Conservation (phyloP, 2,797 vertebrate species). For the Silurus aristotelis region DNA sequence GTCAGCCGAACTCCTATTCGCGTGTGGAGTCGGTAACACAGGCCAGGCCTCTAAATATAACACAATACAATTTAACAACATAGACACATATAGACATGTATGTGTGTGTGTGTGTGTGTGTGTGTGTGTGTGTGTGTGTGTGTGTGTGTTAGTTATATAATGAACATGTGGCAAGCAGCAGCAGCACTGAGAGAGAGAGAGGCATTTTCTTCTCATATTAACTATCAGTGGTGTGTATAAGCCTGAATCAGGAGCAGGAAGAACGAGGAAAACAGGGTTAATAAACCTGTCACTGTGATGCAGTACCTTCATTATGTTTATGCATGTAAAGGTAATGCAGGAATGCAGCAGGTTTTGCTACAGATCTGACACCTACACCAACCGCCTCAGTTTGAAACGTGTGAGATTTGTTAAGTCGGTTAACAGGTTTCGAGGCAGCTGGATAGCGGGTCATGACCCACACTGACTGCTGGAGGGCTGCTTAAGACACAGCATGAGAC, state of each 20-base stretch:
- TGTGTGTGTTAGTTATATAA: not conserved
- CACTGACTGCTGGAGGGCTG: constrained; percentile 45
- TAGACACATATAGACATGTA: too few relatives aligned
- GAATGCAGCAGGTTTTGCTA: constrained; percentile 1
- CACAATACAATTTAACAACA: not conserved
- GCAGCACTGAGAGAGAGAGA: not conserved
- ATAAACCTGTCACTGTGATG: not conserved
- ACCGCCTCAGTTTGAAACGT: not conserved
- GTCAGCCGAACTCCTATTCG: not conserved
- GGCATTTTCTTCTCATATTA: too few relatives aligned
- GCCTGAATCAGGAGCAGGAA: too few relatives aligned
- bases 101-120: not conserved
- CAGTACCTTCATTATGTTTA: not conserved
- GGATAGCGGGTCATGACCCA: constrained; percentile 48
- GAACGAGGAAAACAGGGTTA: not conserved
- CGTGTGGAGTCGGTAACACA: not conserved
- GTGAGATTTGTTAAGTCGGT: constrained; percentile 12
- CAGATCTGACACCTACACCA: not conserved
- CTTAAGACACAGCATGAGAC: not conserved
- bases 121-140: not conserved
- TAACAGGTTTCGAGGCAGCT: constrained; percentile 21
- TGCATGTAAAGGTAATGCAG: not conserved
- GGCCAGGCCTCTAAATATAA: not conserved
- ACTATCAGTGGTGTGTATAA: not conserved
- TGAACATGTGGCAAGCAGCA: not conserved